A percentile compares a stretch with the other conserved stretches of the same genome.
Evolutionary conservation across 1,140 invertebrate genomes (phyloP).

Genomic region (Drosophila lini): DNA sequence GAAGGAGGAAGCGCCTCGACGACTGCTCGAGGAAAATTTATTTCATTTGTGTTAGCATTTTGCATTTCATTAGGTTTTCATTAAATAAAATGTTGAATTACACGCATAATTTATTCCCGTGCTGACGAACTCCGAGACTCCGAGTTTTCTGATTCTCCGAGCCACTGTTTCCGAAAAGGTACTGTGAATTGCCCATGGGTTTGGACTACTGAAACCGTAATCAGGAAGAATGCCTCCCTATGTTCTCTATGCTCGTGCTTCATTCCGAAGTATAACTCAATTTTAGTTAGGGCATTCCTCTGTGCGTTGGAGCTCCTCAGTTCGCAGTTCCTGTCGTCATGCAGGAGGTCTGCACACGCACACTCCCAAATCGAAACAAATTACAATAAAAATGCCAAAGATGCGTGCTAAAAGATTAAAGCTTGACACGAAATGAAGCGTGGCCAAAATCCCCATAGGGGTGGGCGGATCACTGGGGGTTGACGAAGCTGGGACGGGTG

Average conservation of each 20-base stretch:
- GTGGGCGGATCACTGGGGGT: conserved; percentile 9
- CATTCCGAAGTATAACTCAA: conserved; percentile 8
- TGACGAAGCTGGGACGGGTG: conserved; percentile 5
- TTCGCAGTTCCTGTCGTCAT: not conserved
- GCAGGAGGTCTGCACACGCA: conserved; percentile 32
- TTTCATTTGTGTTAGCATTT: conserved; percentile 84
- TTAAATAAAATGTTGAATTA: conserved; percentile 84
- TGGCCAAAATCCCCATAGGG: conserved; percentile 24
- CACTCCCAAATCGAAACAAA: conserved; percentile 74
- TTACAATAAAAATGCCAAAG: conserved; percentile 83
- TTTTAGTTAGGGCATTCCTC: conserved; percentile 29
- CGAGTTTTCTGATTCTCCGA: not conserved
- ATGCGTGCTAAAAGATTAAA: conserved; percentile 82
- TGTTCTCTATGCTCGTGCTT: not conserved
- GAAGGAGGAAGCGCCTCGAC: conserved; percentile 38
- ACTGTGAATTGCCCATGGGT: conserved; percentile 30
- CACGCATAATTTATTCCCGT: conserved; percentile 82
- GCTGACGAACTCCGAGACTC: conserved; percentile 43
- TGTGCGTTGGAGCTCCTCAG: conserved; percentile 1
- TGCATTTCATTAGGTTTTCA: conserved; percentile 84
- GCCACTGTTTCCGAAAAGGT: conserved; percentile 18
- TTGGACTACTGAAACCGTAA: conserved; percentile 4
- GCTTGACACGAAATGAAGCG: conserved; percentile 77
- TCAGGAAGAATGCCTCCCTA: not conserved
- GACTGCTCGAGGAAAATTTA: conserved; percentile 72